Conservation (phyloP, 2,113 vertebrate genomes). For the Onychostruthus taczanowskii region DNA sequence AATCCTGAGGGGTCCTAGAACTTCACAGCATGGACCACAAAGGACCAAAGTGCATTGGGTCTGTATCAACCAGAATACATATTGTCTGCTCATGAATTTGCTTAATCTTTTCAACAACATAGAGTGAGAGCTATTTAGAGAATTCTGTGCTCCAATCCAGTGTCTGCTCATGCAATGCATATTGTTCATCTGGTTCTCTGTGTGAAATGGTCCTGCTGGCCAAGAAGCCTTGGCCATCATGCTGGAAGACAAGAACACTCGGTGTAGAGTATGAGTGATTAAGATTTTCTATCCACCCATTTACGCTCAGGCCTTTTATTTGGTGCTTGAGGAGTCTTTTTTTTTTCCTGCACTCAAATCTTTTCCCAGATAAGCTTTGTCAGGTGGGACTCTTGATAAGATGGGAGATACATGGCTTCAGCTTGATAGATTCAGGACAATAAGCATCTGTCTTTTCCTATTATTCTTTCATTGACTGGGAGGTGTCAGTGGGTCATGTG, state of each 20-base stretch:
- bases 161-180: background rate
- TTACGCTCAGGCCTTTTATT: background rate
- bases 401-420: background rate
- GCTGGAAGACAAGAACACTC: background rate
- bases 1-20: background rate
- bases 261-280: background rate
- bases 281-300: background rate
- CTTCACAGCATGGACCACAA: constrained; percentile 1
- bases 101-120: background rate
- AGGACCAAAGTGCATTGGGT: background rate
- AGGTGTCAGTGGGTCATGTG: background rate
- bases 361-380: background rate
- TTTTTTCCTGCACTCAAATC: background rate
- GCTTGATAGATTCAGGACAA: background rate
- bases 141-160: background rate
- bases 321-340: background rate
- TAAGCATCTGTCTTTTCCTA: background rate
- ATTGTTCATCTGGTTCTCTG: background rate
- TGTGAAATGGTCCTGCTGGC: background rate
- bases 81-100: constrained; percentile 30
- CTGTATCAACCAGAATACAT: background rate
- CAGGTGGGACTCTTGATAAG: background rate
- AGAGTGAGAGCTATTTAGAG: background rate
- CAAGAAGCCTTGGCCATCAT: background rate
- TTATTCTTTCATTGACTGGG: background rate